Evolutionary conservation across 2,797 vertebrate species (phyloP).

Genomic region (Mallotus villosus): DNA sequence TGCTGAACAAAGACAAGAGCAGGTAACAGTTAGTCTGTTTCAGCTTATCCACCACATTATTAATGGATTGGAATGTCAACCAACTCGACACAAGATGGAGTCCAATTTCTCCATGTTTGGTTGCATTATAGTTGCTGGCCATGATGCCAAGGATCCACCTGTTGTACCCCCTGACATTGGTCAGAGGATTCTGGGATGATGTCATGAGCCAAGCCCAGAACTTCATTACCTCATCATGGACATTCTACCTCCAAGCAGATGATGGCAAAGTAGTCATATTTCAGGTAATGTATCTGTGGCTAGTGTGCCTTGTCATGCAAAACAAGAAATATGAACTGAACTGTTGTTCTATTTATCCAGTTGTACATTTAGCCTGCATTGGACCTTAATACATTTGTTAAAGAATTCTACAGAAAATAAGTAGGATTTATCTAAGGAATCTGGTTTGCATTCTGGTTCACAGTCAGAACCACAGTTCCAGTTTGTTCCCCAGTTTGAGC

Average conservation of each 20-base stretch:
- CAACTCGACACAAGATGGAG: not conserved
- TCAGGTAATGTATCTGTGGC: slow-evolving; percentile 78
- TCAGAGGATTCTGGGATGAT: slow-evolving; percentile 92
- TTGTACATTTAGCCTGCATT: too few species aligned
- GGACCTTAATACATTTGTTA: not conserved
- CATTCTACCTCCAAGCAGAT: slow-evolving; percentile 96
- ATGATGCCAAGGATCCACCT: slow-evolving; percentile 95
- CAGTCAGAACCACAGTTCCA: slow-evolving; percentile 90
- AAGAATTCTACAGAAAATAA: too few species aligned
- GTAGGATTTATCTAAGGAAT: not conserved
- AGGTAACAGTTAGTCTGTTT: slow-evolving; percentile 71
- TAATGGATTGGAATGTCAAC: not conserved
- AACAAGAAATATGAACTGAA: not conserved
- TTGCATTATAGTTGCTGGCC: slow-evolving; percentile 80
- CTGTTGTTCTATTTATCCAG: too few species aligned
- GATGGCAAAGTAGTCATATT: slow-evolving; percentile 96
- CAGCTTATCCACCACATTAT: not conserved
- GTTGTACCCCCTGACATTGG: slow-evolving; percentile 89
- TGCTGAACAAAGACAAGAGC: slow-evolving; percentile 86
- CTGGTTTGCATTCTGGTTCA: slow-evolving; percentile 37
- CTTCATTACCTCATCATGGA: slow-evolving; percentile 94
- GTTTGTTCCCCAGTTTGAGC: slow-evolving; percentile 81
- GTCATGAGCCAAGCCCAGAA: slow-evolving; percentile 94
- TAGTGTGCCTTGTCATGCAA: too few species aligned
- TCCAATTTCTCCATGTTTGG: not conserved